phyloP scores from a whole-genome alignment of 1,140 invertebrate species.

The Spodoptera frugiperda region DNA sequence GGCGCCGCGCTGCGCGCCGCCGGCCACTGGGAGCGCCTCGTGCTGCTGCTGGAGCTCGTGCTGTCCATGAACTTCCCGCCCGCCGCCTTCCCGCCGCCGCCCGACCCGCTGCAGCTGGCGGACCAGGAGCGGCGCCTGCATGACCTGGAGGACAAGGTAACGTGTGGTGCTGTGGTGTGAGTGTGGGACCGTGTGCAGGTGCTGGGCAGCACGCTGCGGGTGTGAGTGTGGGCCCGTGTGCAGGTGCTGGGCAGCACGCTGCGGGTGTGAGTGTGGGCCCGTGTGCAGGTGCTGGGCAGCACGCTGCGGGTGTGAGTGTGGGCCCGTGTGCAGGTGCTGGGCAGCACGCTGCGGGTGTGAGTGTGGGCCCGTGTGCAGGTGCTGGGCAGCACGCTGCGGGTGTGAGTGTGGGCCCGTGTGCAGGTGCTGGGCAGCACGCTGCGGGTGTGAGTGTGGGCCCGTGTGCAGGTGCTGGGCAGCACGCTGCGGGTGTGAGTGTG shows the following conservation, averaged over 20 bases:
- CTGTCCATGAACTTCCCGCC: constrained; percentile 64
- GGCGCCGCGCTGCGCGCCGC: constrained; percentile 60
- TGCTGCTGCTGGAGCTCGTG: constrained; percentile 69
- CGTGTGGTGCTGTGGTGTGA: too few relatives aligned
- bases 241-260: too few relatives aligned
- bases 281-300: constrained; percentile 51
- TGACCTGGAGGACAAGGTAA: constrained; percentile 64
- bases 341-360: background rate
- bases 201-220: too few relatives aligned
- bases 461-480: constrained; percentile 28
- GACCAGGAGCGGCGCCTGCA: constrained; percentile 55
- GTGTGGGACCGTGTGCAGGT: too few relatives aligned
- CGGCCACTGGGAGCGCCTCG: constrained; percentile 72
- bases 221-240: too few relatives aligned
- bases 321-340: constrained; percentile 60
- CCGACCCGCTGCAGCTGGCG: constrained; percentile 8
- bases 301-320: constrained; percentile 74
- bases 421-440: background rate
- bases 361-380: background rate
- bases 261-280: background rate
- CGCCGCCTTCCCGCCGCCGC: constrained; percentile 55
- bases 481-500: constrained; percentile 55
- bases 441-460: background rate
- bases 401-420: background rate
- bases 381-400: background rate